Evolutionary conservation across 2,888 invertebrate species (phyloP), one percentile per base, ranked within the genome.

Genomic region (Drepanosiphum platanoidis): DNA sequence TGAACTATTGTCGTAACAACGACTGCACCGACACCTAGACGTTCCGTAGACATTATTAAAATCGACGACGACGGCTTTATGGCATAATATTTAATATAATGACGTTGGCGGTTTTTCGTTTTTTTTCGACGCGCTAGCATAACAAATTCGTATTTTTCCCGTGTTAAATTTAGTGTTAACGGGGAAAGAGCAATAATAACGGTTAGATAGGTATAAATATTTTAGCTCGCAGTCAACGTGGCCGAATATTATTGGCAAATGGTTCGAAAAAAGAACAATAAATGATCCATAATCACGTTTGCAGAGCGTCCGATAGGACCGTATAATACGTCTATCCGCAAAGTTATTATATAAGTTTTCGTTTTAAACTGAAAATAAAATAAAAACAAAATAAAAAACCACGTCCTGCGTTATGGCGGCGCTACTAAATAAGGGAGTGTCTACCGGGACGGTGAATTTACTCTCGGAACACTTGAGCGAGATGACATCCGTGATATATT

Each of bases 151-250:
- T 9, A n/a, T n/a, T 78, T 79, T 64, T 4, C 11, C 3, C 8
- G 46, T 66, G 66, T 79, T 79, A 42, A 79, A 79, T 79, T 79
- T 66, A 66, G 66, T 66, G 79, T 66, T 79, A 79, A 79, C 42
- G 1, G 32, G 22, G n/a, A n/a, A 15, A 32, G 3, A 30, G 39
- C n/a, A 68, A 68, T 68, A 68, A 34, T 18, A 3, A 32, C 32
- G 15, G 36, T 11, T 18, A 52, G 22, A 7, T 36, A 39, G 39
- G 13, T 64, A 42, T 79, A 46, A n/a, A 66, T 18, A n/a, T 79
- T 66, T 39, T 79, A 8, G 15, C 9, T 78, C n/a, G n/a, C 66
- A 46, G 34, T 52, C 9, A 27, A 36, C 52, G 18, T 34, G 46
- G 42, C 27, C 30, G 68, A 80, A 80, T 52, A 80, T 68, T 52